phyloP scores from a whole-genome alignment of 2,797 vertebrate species.

The Phataginus tricuspis region DNA sequence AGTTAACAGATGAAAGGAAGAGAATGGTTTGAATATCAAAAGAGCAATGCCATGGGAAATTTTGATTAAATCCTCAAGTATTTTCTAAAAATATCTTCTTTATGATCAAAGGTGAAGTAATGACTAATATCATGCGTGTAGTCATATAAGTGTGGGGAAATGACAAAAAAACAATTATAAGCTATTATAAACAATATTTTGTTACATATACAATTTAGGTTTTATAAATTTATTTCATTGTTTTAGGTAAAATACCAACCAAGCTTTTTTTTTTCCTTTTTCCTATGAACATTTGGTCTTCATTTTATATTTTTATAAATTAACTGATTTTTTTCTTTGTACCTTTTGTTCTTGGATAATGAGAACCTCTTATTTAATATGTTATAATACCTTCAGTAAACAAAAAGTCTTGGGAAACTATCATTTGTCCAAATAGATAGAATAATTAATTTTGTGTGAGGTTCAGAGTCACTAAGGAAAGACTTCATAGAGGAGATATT shows the following conservation, averaged over 20 bases:
- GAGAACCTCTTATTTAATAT: constrained; percentile 22
- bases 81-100: constrained; percentile 29
- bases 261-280: not conserved
- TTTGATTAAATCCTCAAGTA: not conserved
- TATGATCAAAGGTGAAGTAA: constrained; percentile 29
- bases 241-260: constrained; percentile 4
- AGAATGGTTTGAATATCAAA: constrained; percentile 51
- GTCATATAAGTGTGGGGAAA: not conserved
- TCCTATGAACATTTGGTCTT: constrained; percentile 19
- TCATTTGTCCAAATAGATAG: constrained; percentile 27
- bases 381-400: constrained; percentile 8
- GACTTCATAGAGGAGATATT: not conserved
- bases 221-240: constrained; percentile 1
- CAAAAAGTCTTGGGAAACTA: constrained; percentile 36
- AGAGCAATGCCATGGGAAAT: not conserved
- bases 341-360: constrained; percentile 27
- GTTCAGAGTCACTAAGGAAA: not conserved
- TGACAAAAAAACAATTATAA: constrained; percentile 26
- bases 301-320: constrained; percentile 55
- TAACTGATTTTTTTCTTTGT: constrained; percentile 35
- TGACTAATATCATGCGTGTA: not conserved
- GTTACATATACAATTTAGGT: constrained; percentile 30
- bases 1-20: constrained; percentile 8
- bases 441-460: constrained; percentile 26
- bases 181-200: constrained; percentile 20